These are phyloP conservation scores for Oenanthe oenanthe DNA, from an alignment of 2,113 vertebrate species.

Conservation along the genomic window DNA sequence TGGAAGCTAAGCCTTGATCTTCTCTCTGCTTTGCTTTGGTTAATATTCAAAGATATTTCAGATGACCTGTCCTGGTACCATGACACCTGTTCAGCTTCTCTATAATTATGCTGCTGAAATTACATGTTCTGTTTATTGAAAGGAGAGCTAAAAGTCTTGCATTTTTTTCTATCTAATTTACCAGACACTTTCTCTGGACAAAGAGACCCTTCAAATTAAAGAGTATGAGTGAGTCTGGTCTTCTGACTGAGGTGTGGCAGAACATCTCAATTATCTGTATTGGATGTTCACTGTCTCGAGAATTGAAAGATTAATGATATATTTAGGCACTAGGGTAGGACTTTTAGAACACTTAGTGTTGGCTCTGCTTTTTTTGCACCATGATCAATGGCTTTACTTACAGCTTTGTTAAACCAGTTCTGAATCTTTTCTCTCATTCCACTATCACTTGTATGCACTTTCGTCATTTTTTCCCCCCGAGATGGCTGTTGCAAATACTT, in stretches of 20 bases:
- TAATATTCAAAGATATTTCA: constrained; percentile 49
- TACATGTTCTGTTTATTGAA: constrained; percentile 4
- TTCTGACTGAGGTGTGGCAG: background rate
- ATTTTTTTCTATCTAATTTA: background rate
- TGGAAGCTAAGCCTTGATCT: constrained; percentile 61
- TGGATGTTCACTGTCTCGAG: background rate
- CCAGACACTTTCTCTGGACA: background rate
- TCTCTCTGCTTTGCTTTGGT: constrained; percentile 41
- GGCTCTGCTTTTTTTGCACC: background rate
- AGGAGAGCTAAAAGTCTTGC: background rate
- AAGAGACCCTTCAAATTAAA: background rate
- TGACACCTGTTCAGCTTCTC: background rate
- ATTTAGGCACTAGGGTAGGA: background rate
- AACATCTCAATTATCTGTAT: background rate
- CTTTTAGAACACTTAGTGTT: background rate
- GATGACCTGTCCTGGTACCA: constrained; percentile 9
- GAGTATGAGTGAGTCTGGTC: background rate
- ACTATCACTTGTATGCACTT: background rate
- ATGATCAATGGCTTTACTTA: background rate
- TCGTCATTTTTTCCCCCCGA: accelerated
- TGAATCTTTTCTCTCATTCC: background rate
- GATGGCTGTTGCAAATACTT: background rate
- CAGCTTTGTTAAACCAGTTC: background rate
- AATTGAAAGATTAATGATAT: background rate
- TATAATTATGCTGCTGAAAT: constrained; percentile 45